phyloP scores from a whole-genome alignment of 1,140 invertebrate species.

The Diuraphis noxia region DNA sequence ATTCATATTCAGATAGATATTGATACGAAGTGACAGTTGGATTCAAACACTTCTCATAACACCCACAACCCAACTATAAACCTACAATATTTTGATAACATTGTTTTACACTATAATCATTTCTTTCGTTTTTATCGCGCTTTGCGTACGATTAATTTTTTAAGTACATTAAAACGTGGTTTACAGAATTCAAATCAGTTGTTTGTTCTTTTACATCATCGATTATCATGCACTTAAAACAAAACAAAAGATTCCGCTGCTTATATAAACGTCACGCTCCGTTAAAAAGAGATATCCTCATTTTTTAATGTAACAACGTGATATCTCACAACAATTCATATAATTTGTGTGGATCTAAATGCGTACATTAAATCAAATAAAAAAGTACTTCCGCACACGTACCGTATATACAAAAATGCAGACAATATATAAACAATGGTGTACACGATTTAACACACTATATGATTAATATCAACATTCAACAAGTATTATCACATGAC shows the following conservation, averaged over 20 bases:
- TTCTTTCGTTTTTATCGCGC: background rate
- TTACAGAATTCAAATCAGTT: background rate
- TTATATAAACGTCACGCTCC: background rate
- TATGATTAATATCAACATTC: background rate
- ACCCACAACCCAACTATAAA: background rate
- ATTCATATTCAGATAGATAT: background rate
- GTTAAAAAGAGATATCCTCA: background rate
- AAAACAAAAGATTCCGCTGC: background rate
- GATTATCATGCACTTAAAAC: background rate
- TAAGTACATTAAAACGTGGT: background rate
- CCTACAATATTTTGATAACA: too few species aligned
- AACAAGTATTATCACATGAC: background rate
- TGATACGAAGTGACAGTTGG: background rate
- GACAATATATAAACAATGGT: background rate
- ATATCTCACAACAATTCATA: background rate
- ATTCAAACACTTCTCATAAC: background rate
- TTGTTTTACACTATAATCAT: background rate
- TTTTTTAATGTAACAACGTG: background rate
- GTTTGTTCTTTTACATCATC: background rate
- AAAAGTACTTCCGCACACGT: background rate
- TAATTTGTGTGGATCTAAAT: background rate
- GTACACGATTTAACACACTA: background rate
- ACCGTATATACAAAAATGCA: background rate
- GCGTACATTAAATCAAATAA: background rate
- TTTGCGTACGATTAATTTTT: background rate